Conservation (phyloP, 2,113 vertebrate species). For the Crotophaga sulcirostris region DNA sequence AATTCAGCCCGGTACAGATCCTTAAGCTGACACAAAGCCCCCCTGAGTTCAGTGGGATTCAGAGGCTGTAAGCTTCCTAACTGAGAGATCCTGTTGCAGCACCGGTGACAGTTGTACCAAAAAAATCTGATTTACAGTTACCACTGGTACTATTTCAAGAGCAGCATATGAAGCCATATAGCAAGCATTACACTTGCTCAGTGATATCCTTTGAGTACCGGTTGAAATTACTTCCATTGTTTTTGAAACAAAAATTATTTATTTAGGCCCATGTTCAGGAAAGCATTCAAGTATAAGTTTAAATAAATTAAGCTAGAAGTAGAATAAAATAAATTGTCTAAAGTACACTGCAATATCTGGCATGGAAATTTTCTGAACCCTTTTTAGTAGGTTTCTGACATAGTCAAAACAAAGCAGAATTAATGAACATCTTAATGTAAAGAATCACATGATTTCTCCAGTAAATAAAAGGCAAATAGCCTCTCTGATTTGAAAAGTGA, state of each 20-base stretch:
- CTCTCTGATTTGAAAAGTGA: neutral
- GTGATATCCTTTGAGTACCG: neutral
- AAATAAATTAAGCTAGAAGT: conserved; percentile 9
- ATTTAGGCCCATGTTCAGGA: neutral
- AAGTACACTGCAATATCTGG: conserved; percentile 8
- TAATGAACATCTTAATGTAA: conserved; percentile 4
- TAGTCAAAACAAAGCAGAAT: neutral
- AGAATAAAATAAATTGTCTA: conserved; percentile 23
- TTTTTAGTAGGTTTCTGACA: conserved; percentile 18
- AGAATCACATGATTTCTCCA: neutral
- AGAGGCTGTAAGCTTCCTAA: neutral
- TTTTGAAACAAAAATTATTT: conserved; percentile 12
- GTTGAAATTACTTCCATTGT: conserved; percentile 3
- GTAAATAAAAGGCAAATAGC: conserved; percentile 7
- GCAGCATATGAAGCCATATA: neutral
- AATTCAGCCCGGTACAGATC: neutral
- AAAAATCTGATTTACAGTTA: neutral
- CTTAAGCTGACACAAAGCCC: neutral
- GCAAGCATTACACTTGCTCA: neutral
- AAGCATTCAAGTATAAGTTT: neutral
- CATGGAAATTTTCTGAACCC: neutral
- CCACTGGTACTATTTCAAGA: neutral
- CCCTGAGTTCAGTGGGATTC: neutral
- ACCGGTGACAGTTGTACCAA: neutral
- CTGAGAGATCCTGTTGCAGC: neutral